phyloP scores from a whole-genome alignment of 2,888 invertebrate species.

The Cheilosia grossa region DNA sequence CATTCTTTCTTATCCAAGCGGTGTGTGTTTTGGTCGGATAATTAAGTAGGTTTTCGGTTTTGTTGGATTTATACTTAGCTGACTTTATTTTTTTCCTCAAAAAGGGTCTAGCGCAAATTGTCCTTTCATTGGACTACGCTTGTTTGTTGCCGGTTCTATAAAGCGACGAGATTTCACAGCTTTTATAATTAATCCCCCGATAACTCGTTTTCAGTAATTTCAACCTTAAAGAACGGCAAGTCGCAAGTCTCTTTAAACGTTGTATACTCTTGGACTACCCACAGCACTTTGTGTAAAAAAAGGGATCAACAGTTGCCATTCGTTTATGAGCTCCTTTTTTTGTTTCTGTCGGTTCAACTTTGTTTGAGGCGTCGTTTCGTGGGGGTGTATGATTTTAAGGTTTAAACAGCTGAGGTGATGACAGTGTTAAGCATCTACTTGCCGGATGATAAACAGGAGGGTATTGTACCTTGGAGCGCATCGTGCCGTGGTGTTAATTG shows the following conservation, averaged over 20 bases:
- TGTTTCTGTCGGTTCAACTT: no score
- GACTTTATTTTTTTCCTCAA: slow-evolving; percentile 5
- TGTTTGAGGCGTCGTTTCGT: no score
- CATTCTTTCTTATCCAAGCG: slow-evolving; percentile 13
- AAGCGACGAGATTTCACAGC: neutral
- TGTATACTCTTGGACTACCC: neutral
- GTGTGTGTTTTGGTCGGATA: slow-evolving; percentile 42
- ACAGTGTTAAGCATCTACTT: no score
- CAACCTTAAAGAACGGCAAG: neutral
- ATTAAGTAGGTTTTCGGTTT: slow-evolving; percentile 44
- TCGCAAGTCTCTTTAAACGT: slow-evolving; percentile 8
- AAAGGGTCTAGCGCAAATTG: neutral
- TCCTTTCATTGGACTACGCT: slow-evolving; percentile 16
- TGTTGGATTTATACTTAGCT: slow-evolving; percentile 6
- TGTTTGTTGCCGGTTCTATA: slow-evolving; percentile 12
- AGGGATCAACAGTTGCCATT: no score
- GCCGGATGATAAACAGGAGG: no score
- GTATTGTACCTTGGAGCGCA: no score
- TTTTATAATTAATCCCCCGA: slow-evolving; percentile 34
- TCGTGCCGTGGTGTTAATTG: no score
- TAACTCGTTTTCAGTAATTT: neutral
- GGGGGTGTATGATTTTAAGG: no score
- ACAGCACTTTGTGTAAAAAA: neutral
- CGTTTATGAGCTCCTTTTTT: no score
- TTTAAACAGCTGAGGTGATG: no score